Conservation (phyloP, 2,113 vertebrate genomes). For the Meriones unguiculatus region DNA sequence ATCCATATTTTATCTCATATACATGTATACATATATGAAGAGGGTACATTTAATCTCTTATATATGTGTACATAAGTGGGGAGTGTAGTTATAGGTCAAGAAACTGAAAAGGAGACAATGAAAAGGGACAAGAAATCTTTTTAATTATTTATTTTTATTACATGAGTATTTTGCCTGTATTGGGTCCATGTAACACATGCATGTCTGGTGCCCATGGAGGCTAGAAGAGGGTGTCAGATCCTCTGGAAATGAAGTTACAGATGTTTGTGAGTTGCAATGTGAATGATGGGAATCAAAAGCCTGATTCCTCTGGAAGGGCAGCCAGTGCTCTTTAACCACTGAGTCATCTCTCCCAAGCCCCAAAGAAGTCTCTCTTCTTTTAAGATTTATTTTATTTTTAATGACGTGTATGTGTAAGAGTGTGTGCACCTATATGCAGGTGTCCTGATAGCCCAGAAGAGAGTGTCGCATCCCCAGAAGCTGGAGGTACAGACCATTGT, state of each 20-base stretch:
- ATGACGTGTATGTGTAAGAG: not conserved
- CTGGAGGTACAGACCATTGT: not conserved
- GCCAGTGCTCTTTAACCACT: not conserved
- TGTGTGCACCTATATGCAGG: not conserved
- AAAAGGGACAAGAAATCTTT: not conserved
- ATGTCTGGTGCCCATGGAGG: not conserved
- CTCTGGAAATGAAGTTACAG: not conserved
- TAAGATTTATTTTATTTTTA: not conserved
- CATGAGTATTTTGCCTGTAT: not conserved
- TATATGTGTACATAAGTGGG: not conserved
- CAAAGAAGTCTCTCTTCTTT: not conserved
- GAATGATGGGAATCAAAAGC: not conserved
- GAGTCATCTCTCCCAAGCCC: not conserved
- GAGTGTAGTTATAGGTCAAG: not conserved
- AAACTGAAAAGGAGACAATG: not conserved
- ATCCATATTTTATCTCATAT: not conserved
- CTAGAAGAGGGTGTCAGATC: not conserved
- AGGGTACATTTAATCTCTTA: not conserved
- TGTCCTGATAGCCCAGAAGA: not conserved
- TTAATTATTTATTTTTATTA: not conserved
- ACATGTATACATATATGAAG: not conserved
- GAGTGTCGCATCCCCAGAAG: not conserved
- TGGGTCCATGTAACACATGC: not conserved
- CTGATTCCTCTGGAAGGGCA: not conserved
- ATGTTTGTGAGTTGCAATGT: not conserved